Evolutionary conservation across 2,888 invertebrate genomes (phyloP).

Genomic region (Cheilosia variabilis): DNA sequence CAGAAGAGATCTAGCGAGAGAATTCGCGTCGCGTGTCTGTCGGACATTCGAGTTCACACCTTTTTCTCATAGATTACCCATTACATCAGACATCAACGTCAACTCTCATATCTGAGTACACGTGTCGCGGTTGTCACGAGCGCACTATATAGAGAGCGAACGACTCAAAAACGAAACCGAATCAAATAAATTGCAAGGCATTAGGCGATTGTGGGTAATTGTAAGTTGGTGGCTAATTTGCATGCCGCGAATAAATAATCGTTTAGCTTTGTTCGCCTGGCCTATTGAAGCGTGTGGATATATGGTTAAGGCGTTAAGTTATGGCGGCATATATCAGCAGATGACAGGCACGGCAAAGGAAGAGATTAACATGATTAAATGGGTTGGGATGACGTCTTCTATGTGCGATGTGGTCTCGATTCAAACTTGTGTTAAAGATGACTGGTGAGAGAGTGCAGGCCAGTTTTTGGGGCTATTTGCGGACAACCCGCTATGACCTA

Average conservation of each 20-base stretch:
- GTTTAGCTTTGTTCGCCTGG: conserved; percentile 15
- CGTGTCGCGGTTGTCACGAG: conserved; percentile 43
- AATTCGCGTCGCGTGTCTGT: conserved; percentile 43
- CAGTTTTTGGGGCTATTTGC: too few relatives aligned
- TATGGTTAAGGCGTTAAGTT: conserved; percentile 22
- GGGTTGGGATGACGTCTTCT: neutral
- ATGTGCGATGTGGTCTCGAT: neutral
- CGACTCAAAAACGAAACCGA: conserved; percentile 8
- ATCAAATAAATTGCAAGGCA: conserved; percentile 37
- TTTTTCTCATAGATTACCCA: conserved; percentile 17
- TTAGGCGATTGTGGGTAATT: conserved; percentile 36
- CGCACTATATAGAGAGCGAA: neutral
- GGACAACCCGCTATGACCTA: too few relatives aligned
- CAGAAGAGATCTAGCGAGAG: neutral
- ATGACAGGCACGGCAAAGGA: neutral
- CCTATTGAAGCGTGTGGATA: conserved; percentile 21
- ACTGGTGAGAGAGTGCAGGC: too few relatives aligned
- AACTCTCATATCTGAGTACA: conserved; percentile 5
- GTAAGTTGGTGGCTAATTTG: conserved; percentile 45
- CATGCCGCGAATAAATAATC: conserved; percentile 46
- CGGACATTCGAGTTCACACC: conserved; percentile 32
- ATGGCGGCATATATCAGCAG: conserved; percentile 26
- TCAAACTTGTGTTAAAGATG: too few relatives aligned
- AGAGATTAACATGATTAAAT: neutral
- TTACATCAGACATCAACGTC: conserved; percentile 19